A percentile compares a stretch with the other conserved stretches of the same genome.
Evolutionary conservation across 1,140 invertebrate genomes (phyloP).

Genomic region (Pararge aegeria): DNA sequence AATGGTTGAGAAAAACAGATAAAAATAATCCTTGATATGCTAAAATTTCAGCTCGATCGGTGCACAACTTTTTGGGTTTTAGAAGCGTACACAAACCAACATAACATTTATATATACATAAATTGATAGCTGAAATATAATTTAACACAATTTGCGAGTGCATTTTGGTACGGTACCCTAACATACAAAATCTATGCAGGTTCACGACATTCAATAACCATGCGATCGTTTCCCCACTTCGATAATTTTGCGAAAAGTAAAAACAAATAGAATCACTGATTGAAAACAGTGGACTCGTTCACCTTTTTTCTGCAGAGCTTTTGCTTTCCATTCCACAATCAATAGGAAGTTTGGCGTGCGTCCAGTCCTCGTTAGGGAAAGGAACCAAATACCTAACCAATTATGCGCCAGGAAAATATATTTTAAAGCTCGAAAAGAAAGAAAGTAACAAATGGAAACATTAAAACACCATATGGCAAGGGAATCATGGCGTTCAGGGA

Average conservation of each 20-base stretch:
- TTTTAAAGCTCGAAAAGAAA: neutral
- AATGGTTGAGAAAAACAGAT: no score
- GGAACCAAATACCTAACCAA: constrained; percentile 14
- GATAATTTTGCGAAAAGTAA: constrained; percentile 3
- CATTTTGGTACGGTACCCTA: no score
- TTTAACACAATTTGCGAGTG: no score
- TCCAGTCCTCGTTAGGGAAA: constrained; percentile 25
- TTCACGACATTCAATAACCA: constrained; percentile 5
- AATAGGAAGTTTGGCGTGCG: constrained; percentile 24
- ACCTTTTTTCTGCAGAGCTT: constrained; percentile 10
- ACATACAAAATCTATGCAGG: neutral
- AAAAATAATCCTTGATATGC: no score
- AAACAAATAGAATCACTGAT: constrained; percentile 2
- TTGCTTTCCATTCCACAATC: constrained; percentile 24
- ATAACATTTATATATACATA: no score
- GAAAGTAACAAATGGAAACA: neutral
- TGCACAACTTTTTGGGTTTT: no score
- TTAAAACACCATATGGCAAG: neutral
- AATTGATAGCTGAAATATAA: no score
- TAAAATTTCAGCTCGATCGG: no score
- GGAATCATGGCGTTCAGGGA: neutral
- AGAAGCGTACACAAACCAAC: no score
- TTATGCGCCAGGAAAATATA: constrained; percentile 7
- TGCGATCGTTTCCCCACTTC: constrained; percentile 1
- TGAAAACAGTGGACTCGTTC: constrained; percentile 11